Evolutionary conservation across 2,113 vertebrate species (phyloP), one percentile per base, ranked within the genome.

Genomic region (Spheniscus mendiculus): DNA sequence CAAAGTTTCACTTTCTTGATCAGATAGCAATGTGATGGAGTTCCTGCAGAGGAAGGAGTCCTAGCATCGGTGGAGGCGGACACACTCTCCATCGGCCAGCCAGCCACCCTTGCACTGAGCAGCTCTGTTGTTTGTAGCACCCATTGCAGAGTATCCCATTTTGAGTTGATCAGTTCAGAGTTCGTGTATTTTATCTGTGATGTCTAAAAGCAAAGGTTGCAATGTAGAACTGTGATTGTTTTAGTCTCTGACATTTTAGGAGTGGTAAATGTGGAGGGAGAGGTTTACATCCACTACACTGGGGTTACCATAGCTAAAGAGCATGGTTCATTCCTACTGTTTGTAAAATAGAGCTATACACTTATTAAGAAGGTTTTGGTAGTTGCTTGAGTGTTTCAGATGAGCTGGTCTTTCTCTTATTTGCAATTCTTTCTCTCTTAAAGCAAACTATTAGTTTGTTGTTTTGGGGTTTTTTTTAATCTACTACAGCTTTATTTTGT

Each of bases 111-210:
- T 62, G 56, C 53, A 15, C 52, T 71, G 62, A 83, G 50, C 52
- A 62, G 73, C 47, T 82, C 50, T 96, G 82, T 55, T 87, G 30
- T 95, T 96, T 83, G 65, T 93, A 96, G 66, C 56, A 66, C 42
- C 19, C 14, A 0, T 83, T 84, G 69, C 40, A 47, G 15, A 27
- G 17, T 55, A 22, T 67, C 17, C 12, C 8, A 4, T 82, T 82
- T 83, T 67, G 34, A 52, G 82, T 17, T 87, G 47, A 67, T 63
- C n/a, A 36, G 0, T 74, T 32, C 40, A 44, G n/a, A 92, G 32
- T 36, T 50, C 4, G 3, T 29, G 9, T 49, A 45, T 87, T 80
- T 79, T 90, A 45, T 65, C 21, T 70, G 30, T 56, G 25, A 38
- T 27, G 27, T 53, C 42, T 38, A 10, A 92, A 95, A 65, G 63